phyloP scores from a whole-genome alignment of 2,113 vertebrate species.

The Chaetodon auriga region DNA sequence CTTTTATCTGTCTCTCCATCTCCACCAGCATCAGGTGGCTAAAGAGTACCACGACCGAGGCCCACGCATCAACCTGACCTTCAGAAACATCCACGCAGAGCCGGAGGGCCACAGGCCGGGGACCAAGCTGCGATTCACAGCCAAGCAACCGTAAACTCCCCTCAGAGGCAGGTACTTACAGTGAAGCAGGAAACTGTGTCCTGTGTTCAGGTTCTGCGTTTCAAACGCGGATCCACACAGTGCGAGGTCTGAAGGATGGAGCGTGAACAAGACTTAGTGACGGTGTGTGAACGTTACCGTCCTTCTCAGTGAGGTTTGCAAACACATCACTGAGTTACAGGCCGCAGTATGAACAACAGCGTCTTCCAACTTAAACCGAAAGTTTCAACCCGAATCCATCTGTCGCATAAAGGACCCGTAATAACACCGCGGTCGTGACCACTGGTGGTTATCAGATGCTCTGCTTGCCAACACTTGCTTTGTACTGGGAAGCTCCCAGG shows the following conservation, averaged over 20 bases:
- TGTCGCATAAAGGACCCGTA: slow-evolving; percentile 16
- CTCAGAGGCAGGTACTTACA: slow-evolving; percentile 4
- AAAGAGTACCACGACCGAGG: slow-evolving; percentile 95
- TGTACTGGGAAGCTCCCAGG: background rate
- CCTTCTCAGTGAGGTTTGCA: background rate
- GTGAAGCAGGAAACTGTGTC: background rate
- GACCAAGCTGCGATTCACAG: slow-evolving; percentile 50
- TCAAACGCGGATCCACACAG: background rate
- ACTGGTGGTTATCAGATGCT: slow-evolving; percentile 8
- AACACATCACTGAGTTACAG: background rate
- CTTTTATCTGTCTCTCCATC: slow-evolving; percentile 34
- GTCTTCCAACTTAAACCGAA: background rate
- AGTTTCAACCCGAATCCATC: background rate
- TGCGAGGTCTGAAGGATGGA: background rate
- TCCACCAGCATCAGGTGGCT: slow-evolving; percentile 91
- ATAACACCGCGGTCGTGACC: slow-evolving; percentile 19
- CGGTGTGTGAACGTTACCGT: background rate
- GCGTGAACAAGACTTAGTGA: background rate
- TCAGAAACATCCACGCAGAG: slow-evolving; percentile 89
- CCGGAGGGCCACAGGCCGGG: slow-evolving; percentile 57
- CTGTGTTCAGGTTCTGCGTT: background rate
- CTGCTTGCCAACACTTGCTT: background rate
- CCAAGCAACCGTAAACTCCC: slow-evolving; percentile 11
- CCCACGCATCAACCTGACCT: slow-evolving; percentile 94
- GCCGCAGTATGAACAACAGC: background rate